Conservation (phyloP, 2,113 vertebrate species). For the Ageneiosus marmoratus region DNA sequence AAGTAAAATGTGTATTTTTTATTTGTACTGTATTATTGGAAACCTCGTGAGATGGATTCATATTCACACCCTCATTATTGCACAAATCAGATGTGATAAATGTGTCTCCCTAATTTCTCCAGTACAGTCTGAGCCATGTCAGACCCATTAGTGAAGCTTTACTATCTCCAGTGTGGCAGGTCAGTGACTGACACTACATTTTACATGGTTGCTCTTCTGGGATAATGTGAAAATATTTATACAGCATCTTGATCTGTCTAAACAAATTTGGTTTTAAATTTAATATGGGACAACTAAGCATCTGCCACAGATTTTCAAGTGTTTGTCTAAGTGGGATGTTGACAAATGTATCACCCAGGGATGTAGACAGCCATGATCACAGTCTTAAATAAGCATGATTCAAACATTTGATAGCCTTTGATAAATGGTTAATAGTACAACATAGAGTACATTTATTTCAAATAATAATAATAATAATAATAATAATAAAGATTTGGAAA, state of each 20-base stretch:
- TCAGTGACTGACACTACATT: background rate
- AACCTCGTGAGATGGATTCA: conserved; percentile 15
- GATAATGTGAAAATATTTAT: conserved; percentile 29
- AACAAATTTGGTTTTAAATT: conserved; percentile 15
- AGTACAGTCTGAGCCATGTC: conserved; percentile 4
- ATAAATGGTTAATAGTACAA: background rate
- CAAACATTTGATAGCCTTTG: background rate
- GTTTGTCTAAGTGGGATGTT: conserved; percentile 27
- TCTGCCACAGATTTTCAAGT: conserved; percentile 13
- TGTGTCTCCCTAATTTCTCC: conserved; percentile 17
- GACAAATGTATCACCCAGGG: background rate
- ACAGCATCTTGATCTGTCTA: conserved; percentile 10
- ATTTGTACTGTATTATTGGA: conserved; percentile 17
- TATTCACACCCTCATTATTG: conserved; percentile 26
- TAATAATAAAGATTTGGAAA: no score
- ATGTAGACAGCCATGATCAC: background rate
- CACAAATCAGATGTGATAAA: conserved; percentile 40
- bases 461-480: background rate
- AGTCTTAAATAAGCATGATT: background rate
- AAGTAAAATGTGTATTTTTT: background rate
- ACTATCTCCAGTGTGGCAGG: background rate
- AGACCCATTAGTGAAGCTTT: conserved; percentile 13
- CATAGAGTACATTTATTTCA: background rate
- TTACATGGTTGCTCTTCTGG: conserved; percentile 1
- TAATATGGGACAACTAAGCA: conserved; percentile 21